Evolutionary conservation across 1,140 invertebrate genomes (phyloP), one percentile per base, ranked within the genome.

Genomic region (Leptonema lineaticorne): DNA sequence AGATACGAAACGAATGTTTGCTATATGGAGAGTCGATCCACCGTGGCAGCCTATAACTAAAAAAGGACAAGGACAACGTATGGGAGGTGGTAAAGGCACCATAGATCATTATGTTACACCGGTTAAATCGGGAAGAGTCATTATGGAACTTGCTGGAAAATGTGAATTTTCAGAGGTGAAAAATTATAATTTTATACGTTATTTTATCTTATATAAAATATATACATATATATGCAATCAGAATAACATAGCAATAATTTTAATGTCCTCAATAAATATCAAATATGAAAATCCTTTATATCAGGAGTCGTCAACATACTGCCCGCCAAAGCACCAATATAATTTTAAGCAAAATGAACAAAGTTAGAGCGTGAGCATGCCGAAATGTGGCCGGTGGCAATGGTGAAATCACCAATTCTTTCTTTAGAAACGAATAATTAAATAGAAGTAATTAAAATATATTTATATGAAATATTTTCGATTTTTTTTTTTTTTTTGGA

Each of bases 51-150:
- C 96, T 9, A 79, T 97, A 4, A 93, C 95, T 0, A 95, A 92
- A 78, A 96, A 96, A 79, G 90, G 92, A 0, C 88, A 90, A 80
- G 97, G 97, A 2, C 88, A 91, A 59, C 82, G 94, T 74, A 94
- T 98, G 91, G 98, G 98, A 64, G 93, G 95, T 74, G 97, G 97
- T 6, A 99, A 99, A 86, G 93, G 92, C 9, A 77, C 86, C n/a
- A 98, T 99, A 63, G 88, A 97, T 79, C 94, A 98, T 80, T 99
- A 98, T 79, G 92, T 92, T 0, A 95, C 94, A 7, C 98, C 98
- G 0, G 79, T 99, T 1, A 95, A 92, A 84, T 84, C 90, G 56
- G 93, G 92, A 37, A 82, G 96, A 73, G 88, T 99, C n/a, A 95
- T 99, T 67, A 68, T 99, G 2, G 98, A 99, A 88, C 77, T 99